Evolutionary conservation across 2,797 vertebrate species (phyloP).

Genomic region (Danio aesculapii): DNA sequence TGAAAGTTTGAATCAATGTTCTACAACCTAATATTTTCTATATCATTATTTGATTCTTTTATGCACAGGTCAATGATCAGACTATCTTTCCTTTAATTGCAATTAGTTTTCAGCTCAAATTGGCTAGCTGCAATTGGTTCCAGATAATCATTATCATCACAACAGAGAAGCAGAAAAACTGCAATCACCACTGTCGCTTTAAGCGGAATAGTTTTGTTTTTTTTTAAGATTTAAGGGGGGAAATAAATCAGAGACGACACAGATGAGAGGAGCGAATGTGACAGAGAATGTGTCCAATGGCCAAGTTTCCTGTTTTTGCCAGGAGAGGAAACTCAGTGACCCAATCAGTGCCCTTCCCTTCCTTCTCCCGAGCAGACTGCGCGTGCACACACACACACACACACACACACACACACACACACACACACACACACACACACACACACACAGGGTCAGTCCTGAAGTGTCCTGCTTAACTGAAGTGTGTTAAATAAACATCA

Average conservation of each 20-base stretch:
- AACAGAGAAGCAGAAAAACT: background rate
- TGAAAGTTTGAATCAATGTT: too few relatives aligned
- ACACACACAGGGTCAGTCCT: background rate
- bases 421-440: background rate
- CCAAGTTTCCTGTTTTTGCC: constrained; percentile 65
- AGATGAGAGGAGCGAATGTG: constrained; percentile 9
- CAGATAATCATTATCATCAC: background rate
- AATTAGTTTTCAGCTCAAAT: background rate
- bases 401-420: background rate
- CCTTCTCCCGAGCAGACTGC: constrained; percentile 14
- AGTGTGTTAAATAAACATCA: constrained; percentile 2
- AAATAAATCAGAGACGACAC: background rate
- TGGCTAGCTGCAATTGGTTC: background rate
- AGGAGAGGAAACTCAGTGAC: constrained; percentile 49
- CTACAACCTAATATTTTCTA: background rate
- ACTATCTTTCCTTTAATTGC: background rate
- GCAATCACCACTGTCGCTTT: background rate
- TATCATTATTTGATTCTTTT: background rate
- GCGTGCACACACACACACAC: background rate
- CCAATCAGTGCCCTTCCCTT: constrained; percentile 49
- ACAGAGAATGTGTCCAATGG: constrained; percentile 43
- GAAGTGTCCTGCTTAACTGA: background rate
- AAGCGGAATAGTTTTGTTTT: background rate
- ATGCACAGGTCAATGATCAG: background rate
- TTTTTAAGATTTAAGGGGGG: background rate